Base-by-base conservation (phyloP, 2,113 vertebrate genomes). In the Monopterus albus region DNA sequence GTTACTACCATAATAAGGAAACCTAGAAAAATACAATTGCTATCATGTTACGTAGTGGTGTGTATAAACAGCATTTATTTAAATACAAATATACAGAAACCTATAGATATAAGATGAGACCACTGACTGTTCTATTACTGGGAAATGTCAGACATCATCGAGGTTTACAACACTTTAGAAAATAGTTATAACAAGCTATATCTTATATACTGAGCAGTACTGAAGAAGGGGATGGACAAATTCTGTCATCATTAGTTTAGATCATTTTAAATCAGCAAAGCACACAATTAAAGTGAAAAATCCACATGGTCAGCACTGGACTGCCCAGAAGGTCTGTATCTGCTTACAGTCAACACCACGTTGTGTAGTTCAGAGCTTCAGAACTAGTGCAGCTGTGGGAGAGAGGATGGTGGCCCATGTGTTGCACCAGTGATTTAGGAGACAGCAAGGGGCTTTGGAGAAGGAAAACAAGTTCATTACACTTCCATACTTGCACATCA, bases 401-500 rank as follows among this genome's bases (percentile, higher is more conserved):
- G 86, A 60, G 82, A 61, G 43, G 81, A 67, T 57, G 83, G 81
- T 80, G 60, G 87, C 88, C 64, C 81, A 66, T 83, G 72, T 62
- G 78, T 80, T 81, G 66, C 71, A 15, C 80, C 29, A 69, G 82
- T 92, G 91, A 93, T 92, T 93, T 92, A 93, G 59, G 81, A 89
- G 92, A 91, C 92, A 92, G 87, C 51, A 7, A 57, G 60, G 79
- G 53, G 79, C 67, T 89, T 87, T 79, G 88, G 81, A 89, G 83
- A 88, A 89, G 81, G 88, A 89, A 91, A 92, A 92, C 86, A 83
- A 92, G 91, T 93, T 92, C 90, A 92, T 92, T 92, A 92, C 89
- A 89, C 85, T 86, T 91, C 86, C 88, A 89, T 90, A 80, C 91
- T 90, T 89, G 85, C 86, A 84, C 84, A 92, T 92, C 82, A 70